These are phyloP conservation scores for Pammene fasciana DNA, from an alignment of 2,888 invertebrate genomes.

Conservation along the genomic window DNA sequence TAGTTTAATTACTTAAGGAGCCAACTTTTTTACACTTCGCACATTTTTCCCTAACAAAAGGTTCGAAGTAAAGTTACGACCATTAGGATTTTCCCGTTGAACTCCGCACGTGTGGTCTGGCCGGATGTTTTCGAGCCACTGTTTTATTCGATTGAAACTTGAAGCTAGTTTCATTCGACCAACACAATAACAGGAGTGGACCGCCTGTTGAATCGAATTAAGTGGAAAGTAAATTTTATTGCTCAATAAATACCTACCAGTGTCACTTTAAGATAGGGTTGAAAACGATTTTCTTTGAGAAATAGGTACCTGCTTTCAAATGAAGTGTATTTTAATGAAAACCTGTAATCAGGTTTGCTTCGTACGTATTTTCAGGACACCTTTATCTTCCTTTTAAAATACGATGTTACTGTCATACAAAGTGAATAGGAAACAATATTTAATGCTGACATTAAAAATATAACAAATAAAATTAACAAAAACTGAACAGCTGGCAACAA, in stretches of 20 bases:
- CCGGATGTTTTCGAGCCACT: conserved; percentile 58
- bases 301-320: conserved; percentile 13
- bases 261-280: conserved; percentile 20
- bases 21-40: background rate
- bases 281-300: conserved; percentile 22
- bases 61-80: conserved; percentile 14
- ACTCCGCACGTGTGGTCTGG: conserved; percentile 53
- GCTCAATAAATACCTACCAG: conserved; percentile 32
- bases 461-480: too few relatives aligned
- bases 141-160: conserved; percentile 44
- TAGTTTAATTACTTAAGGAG: background rate
- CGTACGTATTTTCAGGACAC: background rate
- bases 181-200: conserved; percentile 31
- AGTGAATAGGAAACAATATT: too few relatives aligned
- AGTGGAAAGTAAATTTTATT: conserved; percentile 35
- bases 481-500: too few relatives aligned
- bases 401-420: too few relatives aligned
- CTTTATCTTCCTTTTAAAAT: too few relatives aligned
- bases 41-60: background rate
- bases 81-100: conserved; percentile 50
- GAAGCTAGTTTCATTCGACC: conserved; percentile 28
- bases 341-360: background rate
- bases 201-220: conserved; percentile 30
- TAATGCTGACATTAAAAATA: too few relatives aligned
- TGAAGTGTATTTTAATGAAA: background rate